Conservation (phyloP, 2,113 vertebrate genomes). For the Caracal caracal region DNA sequence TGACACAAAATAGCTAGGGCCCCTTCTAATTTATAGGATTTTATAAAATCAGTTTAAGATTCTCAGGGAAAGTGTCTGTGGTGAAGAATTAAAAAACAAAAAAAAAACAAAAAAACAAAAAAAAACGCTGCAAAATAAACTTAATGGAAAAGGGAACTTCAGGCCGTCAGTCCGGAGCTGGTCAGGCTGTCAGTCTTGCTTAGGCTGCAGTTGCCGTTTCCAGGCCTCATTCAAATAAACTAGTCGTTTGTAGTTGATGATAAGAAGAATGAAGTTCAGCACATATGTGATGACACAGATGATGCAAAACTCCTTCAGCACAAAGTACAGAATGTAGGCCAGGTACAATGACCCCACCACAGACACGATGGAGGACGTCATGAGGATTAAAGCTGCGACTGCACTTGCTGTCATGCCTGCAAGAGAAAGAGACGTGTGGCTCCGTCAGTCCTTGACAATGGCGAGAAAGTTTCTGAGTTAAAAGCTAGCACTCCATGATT, state of each 20-base stretch:
- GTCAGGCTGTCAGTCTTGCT: conserved; percentile 93
- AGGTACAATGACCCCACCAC: conserved; percentile 97
- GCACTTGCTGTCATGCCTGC: conserved; percentile 98
- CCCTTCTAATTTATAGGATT: conserved; percentile 83
- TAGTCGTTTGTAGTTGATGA: conserved; percentile 99
- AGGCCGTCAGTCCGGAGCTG: conserved; percentile 91
- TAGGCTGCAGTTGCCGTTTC: conserved; percentile 96
- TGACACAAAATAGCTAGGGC: conserved; percentile 85
- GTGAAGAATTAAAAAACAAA: conserved; percentile 77
- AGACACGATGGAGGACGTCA: conserved; percentile 97
- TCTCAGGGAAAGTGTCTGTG: conserved; percentile 85
- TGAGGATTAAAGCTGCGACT: conserved; percentile 97
- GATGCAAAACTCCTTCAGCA: conserved; percentile 99
- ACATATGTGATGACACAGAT: conserved; percentile 95
- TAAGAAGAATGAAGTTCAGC: conserved; percentile 99
- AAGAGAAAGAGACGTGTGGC: conserved; percentile 73
- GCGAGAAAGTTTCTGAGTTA: not conserved
- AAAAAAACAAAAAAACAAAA: not conserved
- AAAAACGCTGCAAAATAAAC: conserved; percentile 95
- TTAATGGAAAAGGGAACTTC: conserved; percentile 96
- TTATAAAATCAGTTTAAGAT: conserved; percentile 85
- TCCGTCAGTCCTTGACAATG: not conserved
- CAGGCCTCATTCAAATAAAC: conserved; percentile 99
- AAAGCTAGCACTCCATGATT: not conserved
- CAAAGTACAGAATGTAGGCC: conserved; percentile 99